Evolutionary conservation across 2,113 vertebrate genomes (phyloP), one percentile per base, ranked within the genome.

Genomic region (Aptenodytes patagonicus): DNA sequence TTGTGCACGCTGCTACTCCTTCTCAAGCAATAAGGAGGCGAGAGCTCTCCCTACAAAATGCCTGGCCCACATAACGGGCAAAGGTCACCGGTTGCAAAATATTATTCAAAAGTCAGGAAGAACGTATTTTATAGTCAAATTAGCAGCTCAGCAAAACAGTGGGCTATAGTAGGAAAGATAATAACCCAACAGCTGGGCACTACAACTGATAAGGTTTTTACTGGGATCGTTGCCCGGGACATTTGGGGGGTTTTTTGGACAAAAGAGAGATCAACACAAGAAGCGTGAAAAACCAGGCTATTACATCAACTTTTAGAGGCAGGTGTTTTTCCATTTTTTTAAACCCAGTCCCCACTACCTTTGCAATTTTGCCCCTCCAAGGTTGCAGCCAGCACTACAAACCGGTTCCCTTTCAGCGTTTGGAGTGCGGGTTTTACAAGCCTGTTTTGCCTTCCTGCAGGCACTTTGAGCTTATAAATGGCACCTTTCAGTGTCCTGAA

Each of bases 401-500:
- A 94, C 79, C 0, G 17, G 95, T 86, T 85, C 89, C 90, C 76
- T 72, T 96, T 87, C 92, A 92, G 97, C 61, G 89, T 94, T 92
- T 88, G 83, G 83, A 85, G 91, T 58, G 64, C 8, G 8, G 58
- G 80, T 97, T 97, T 98, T 98, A 98, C 96, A 98, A 98, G 98
- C 96, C 97, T 95, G 97, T 97, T 98, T 97, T 96, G 96, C 97
- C 94, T 97, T 95, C 93, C 97, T 91, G 85, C 96, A 94, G 96
- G 94, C 97, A 89, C 97, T 97, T 91, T 75, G 44, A 84, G 96
- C 98, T 98, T 98, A 97, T 98, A 98, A 98, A 98, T 95, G 95
- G 89, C 97, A 98, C 97, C 94, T 98, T 98, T 96, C 87, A 91
- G 96, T 97, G 94, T 98, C 97, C 97, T 96, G 96, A 97, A 98